Base-by-base conservation (phyloP, 2,888 invertebrate species). In the Pardosa pseudoannulata region DNA sequence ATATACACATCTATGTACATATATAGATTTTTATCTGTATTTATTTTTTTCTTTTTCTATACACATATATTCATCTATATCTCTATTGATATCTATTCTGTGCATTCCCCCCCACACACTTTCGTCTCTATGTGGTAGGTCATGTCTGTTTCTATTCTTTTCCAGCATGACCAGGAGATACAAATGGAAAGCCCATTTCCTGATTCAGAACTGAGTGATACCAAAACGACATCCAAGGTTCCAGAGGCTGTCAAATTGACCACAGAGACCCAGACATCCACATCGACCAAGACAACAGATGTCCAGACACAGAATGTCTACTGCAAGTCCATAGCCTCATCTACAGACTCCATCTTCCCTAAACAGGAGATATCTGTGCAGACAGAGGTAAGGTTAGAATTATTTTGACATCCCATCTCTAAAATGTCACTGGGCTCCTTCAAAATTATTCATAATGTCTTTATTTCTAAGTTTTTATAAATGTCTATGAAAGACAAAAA, bases 301-400 rank as follows among this genome's bases (percentile, higher is more conserved):
- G 85, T 86, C 16, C 85, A 86, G 27, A 86, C 85, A 2, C 85
- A 86, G 56, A 86, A 86, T 23, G 13, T 86, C 0, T 7, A 50
- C 0, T 73, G 62, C 29, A 73, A 74, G 11, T 74, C 85, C 6
- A 74, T 86, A 19, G 79, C 79, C 11, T 74, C 79, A 3, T 86
- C 85, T n/a, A 86, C 85, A 0, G 85, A 86, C 46, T 79, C 85
- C 1, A 74, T 86, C 0, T 86, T 86, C 23, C 85, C 87, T 0
- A 79, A 39, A 31, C 79, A 76, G 13, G 87, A 87, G 56, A 80
- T 80, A 2, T 87, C 80, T 7, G 70, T 87, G 1, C 87, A 87
- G 50, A 87, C 87, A 2, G 87, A 87, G n/a, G n/a, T n/a, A n/a
- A n/a, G n/a, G n/a, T n/a, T n/a, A n/a, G n/a, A n/a, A n/a, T n/a